Evolutionary conservation across 2,113 vertebrate species (phyloP), one percentile per base, ranked within the genome.

Genomic region (Datnioides undecimradiatus): DNA sequence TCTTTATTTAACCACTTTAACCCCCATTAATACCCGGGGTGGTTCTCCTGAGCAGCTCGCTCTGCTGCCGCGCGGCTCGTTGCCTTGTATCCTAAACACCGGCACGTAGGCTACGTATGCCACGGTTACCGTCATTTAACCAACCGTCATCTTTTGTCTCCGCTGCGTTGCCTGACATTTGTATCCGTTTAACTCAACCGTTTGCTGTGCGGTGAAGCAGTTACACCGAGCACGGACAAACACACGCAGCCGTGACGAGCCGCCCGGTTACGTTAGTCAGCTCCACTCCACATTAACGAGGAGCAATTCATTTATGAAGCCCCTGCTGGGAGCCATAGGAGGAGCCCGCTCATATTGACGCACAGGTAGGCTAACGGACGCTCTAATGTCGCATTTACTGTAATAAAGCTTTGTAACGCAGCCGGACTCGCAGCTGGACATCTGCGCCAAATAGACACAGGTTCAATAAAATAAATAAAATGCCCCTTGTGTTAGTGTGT

Each of bases 141-240:
- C 45, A 79, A 85, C 83, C 90, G 75, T 89, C 85, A 79, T 86
- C 91, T 92, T 86, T 89, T 93, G 90, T 92, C 83, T 81, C 45
- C 70, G 71, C 51, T 40, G 68, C 77, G 68, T 6, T 14, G 49
- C 48, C 8, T 85, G 60, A 72, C 66, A 64, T 73, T 73, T 63
- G 16, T 67, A 8, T 13, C 38, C 9, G 14, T 59, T 60, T 31
- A 8, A 54, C 12, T 8, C 2, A 7, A 21, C 6, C 8, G 0
- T 23, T 38, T 45, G n/a, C 29, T 4, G 1, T 0, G 5, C 3
- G 3, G 31, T 2, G 41, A 11, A 8, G 13, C 14, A 6, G 27
- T 38, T 8, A 33, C 4, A 5, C 33, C 3, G n/a, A 12, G 6
- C 36, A 21, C 40, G 5, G 51, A 54, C 25, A 17, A 1, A n/a